Evolutionary conservation across 1,140 invertebrate genomes (phyloP).

Genomic region (Eciton burchellii): DNA sequence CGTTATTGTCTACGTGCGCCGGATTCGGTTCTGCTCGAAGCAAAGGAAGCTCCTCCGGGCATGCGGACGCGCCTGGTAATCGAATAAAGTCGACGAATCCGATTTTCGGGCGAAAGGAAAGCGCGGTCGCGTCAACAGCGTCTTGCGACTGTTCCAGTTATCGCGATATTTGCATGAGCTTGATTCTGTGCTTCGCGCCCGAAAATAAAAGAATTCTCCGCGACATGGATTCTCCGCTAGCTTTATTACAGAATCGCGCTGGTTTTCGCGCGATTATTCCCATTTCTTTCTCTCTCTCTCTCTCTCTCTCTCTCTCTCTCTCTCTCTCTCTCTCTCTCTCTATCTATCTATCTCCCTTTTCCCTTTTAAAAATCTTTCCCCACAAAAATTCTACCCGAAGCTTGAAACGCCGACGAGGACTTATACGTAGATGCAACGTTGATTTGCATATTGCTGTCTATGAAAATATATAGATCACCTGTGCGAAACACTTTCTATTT

Average conservation of each 20-base stretch:
- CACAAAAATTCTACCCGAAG: no score
- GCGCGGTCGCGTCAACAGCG: conserved; percentile 53
- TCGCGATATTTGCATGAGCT: conserved; percentile 38
- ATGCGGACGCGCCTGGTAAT: conserved; percentile 45
- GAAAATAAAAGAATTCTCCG: conserved; percentile 28
- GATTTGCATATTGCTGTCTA: no score
- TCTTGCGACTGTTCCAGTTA: conserved; percentile 41
- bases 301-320: background rate
- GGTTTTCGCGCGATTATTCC: conserved; percentile 9
- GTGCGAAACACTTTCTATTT: no score
- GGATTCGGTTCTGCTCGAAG: conserved; percentile 23
- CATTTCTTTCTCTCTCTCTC: no score
- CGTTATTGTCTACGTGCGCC: conserved; percentile 18
- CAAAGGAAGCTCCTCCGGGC: conserved; percentile 19
- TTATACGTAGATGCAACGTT: no score
- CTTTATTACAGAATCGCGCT: conserved; percentile 26
- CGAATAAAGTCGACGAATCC: conserved; percentile 47
- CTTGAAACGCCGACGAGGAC: no score
- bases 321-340: background rate
- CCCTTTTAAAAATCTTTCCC: no score
- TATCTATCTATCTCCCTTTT: no score
- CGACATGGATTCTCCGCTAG: conserved; percentile 28
- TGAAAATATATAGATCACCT: no score
- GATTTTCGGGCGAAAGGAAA: conserved; percentile 30
- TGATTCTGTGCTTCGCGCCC: conserved; percentile 13